Evolutionary conservation across 2,888 invertebrate species (phyloP).

Genomic region (Noctua comes): DNA sequence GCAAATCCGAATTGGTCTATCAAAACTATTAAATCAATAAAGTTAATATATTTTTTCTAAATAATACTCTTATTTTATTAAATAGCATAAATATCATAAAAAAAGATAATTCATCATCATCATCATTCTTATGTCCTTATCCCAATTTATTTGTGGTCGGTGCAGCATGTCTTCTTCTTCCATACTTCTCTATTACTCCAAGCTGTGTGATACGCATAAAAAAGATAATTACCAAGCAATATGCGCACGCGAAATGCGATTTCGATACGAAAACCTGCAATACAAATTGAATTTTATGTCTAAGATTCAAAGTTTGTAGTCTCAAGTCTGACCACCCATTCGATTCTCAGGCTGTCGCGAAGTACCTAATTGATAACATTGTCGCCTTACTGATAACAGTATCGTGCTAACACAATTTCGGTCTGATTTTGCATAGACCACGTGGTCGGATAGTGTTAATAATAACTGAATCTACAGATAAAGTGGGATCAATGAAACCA

Average conservation of each 20-base stretch:
- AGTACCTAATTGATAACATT: slow-evolving; percentile 75
- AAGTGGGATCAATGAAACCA: slow-evolving; percentile 49
- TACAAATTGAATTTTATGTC: background rate
- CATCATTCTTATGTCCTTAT: background rate
- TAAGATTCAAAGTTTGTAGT: slow-evolving; percentile 41
- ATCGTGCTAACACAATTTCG: slow-evolving; percentile 74
- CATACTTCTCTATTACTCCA: background rate
- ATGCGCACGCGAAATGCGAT: slow-evolving; percentile 30
- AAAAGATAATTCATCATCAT: background rate
- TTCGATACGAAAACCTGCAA: background rate
- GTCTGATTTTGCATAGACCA: slow-evolving; percentile 71
- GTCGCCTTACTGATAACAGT: slow-evolving; percentile 74
- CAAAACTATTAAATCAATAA: background rate
- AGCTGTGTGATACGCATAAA: background rate
- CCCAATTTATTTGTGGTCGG: too few species aligned
- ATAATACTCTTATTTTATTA: background rate
- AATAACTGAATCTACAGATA: slow-evolving; percentile 43
- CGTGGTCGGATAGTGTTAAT: slow-evolving; percentile 52
- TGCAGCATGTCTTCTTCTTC: background rate
- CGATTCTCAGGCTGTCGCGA: slow-evolving; percentile 73
- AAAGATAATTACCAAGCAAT: slow-evolving; percentile 3
- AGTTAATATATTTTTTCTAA: background rate
- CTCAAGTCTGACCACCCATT: slow-evolving; percentile 71
- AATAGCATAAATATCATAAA: background rate
- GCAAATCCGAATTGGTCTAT: background rate